Conservation (phyloP, 1,140 invertebrate genomes). For the Coenobita brevimanus region DNA sequence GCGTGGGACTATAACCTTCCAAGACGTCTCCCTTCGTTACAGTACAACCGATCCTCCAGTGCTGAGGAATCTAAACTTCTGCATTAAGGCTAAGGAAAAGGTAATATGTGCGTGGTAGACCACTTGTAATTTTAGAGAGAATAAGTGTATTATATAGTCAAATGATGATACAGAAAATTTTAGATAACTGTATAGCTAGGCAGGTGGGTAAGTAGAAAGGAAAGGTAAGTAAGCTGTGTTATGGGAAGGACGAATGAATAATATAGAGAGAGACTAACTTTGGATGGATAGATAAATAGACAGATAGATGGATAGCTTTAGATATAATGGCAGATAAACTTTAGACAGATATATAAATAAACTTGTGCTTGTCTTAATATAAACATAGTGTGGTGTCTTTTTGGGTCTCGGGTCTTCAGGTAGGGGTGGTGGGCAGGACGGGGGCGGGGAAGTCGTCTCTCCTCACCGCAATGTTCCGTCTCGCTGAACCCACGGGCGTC, state of each 20-base stretch:
- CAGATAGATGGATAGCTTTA: too few species aligned
- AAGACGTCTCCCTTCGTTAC: conserved; percentile 75
- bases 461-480: conserved; percentile 85
- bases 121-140: background rate
- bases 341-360: too few species aligned
- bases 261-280: too few species aligned
- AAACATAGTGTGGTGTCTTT: too few species aligned
- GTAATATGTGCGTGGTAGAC: conserved; percentile 72
- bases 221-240: too few species aligned
- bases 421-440: conserved; percentile 87
- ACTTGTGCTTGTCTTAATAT: too few species aligned
- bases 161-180: background rate
- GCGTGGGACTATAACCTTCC: conserved; percentile 74
- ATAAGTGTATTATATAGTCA: background rate
- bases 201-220: too few species aligned
- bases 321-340: too few species aligned
- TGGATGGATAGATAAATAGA: too few species aligned
- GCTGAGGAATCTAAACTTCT: conserved; percentile 74
- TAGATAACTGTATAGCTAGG: background rate
- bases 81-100: conserved; percentile 80
- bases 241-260: too few species aligned
- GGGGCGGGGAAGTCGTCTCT: conserved; percentile 90
- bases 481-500: conserved; percentile 21
- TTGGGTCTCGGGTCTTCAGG: too few species aligned
- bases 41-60: conserved; percentile 74